Evolutionary conservation across 2,888 invertebrate genomes (phyloP), one percentile per base, ranked within the genome.

Genomic region (Drosophila demipolita): DNA sequence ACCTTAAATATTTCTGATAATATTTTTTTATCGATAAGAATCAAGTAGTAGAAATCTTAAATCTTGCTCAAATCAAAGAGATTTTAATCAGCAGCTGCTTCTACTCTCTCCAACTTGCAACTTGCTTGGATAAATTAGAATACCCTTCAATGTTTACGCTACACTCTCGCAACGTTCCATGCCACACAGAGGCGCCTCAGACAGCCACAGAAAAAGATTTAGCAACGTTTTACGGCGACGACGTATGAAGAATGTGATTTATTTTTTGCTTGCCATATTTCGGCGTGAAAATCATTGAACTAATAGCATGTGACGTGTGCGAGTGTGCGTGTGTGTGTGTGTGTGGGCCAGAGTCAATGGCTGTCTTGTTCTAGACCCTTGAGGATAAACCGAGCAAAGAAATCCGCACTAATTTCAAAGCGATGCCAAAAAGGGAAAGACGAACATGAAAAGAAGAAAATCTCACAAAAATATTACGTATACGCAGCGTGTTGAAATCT

Each of bases 241-340:
- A 33, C 64, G 64, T 74, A 73, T 78, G 73, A 71, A 79, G 66
- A 75, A 83, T 83, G 66, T 73, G 75, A 80, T 81, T 83, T 82
- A 72, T 75, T 67, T 73, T 70, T 76, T 70, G 61, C 68, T 58
- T 67, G 72, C 59, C 66, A 70, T 61, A 72, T 75, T 80, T 81
- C 63, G 87, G 87, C 90, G 87, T 90, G 87, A 88, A 90, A 88
- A 90, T 90, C 87, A 88, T 88, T 88, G 90, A 88, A 88, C 91
- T 88, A 88, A 88, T 90, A 89, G 91, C 90, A 80, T 80, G 78
- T 78, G 90, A 90, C 87, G 67, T 79, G 57, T 71, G 73, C 32
- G 49, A 29, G 58, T 48, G 60, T 26, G 33, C 5, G 40, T 58
- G 33, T 29, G 52, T 5, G 6, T 5, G 6, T 29, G 42, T 60